Conservation (phyloP, 2,888 invertebrate genomes). For the Drosophila glabriapex region DNA sequence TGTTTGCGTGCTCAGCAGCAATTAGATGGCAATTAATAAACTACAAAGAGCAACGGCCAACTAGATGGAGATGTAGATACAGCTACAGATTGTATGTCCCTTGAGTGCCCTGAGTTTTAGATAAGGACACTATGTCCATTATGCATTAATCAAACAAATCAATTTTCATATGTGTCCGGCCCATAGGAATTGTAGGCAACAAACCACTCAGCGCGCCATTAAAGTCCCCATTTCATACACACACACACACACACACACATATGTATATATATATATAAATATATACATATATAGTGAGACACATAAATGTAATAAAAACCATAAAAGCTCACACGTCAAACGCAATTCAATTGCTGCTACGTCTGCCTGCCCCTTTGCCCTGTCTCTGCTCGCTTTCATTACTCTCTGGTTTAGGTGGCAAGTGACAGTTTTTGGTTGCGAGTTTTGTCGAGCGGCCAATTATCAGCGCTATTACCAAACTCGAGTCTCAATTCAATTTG, state of each 20-base stretch:
- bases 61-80: not conserved
- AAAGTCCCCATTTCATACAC: not conserved
- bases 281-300: conserved; percentile 1
- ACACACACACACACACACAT: not conserved
- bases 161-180: conserved; percentile 66
- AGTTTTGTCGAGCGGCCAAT: conserved; percentile 46
- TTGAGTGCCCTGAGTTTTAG: conserved; percentile 17
- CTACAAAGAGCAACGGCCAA: conserved; percentile 16
- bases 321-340: conserved; percentile 76
- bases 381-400: conserved; percentile 4
- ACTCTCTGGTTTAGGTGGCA: conserved; percentile 1
- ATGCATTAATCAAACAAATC: conserved; percentile 76
- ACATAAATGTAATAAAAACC: conserved; percentile 78
- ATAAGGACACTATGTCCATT: conserved; percentile 29
- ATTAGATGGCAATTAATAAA: conserved; percentile 75
- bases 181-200: conserved; percentile 43
- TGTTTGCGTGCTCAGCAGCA: conserved; percentile 63
- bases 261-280: not conserved
- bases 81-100: not conserved
- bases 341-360: conserved; percentile 67
- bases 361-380: conserved; percentile 2
- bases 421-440: conserved; percentile 48
- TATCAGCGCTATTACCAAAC: conserved; percentile 64
- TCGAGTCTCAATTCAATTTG: conserved; percentile 73
- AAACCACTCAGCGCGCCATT: conserved; percentile 39